Conservation (phyloP, 2,797 vertebrate species). For the Gorsachius magnificus region DNA sequence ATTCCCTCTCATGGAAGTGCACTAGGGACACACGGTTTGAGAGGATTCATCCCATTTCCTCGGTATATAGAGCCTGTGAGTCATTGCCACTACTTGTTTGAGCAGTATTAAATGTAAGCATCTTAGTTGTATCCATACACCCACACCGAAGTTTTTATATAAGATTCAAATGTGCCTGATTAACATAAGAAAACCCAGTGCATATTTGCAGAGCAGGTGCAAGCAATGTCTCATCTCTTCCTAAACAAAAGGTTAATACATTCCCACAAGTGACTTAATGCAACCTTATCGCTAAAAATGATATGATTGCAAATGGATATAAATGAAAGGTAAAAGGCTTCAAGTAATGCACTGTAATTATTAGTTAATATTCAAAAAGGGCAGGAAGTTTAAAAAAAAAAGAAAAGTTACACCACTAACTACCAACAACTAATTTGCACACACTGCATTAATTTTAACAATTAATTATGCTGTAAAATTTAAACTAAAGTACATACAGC, state of each 20-base stretch:
- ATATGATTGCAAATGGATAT: background rate
- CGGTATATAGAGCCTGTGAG: conserved; percentile 11
- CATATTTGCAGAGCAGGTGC: conserved; percentile 46
- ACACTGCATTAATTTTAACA: background rate
- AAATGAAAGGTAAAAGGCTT: conserved; percentile 1
- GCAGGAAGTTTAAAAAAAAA: background rate
- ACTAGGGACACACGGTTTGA: background rate
- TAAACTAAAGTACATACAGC: background rate
- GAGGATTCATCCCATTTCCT: conserved; percentile 20
- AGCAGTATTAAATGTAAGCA: conserved; percentile 45
- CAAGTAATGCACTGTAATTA: background rate
- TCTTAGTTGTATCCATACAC: conserved; percentile 48
- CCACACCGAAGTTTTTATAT: conserved; percentile 54
- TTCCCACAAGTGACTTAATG: conserved; percentile 42
- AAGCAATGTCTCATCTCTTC: conserved; percentile 49
- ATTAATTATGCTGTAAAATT: background rate
- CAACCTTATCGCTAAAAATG: background rate
- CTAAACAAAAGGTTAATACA: conserved; percentile 59
- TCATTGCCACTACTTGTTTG: conserved; percentile 31
- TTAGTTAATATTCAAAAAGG: background rate
- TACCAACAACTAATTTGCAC: background rate
- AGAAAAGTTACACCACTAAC: background rate
- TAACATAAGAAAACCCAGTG: conserved; percentile 57
- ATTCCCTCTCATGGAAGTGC: background rate
- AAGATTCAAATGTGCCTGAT: conserved; percentile 55